Evolutionary conservation across 2,113 vertebrate species (phyloP).

Genomic region (Tetrao urogallus): DNA sequence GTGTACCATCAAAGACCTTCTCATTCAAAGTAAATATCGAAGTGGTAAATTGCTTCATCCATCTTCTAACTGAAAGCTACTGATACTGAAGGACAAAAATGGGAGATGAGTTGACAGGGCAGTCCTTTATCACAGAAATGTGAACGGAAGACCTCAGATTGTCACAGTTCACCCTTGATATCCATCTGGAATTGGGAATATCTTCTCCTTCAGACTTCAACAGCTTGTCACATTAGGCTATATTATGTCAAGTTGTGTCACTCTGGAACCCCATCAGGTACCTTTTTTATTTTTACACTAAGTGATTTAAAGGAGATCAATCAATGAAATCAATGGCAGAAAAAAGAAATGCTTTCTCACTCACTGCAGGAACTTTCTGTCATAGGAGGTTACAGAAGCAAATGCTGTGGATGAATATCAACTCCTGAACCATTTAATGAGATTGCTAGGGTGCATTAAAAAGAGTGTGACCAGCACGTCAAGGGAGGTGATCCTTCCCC

Average conservation of each 20-base stretch:
- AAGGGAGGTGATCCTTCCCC: too few species aligned
- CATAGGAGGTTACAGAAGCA: background rate
- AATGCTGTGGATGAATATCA: background rate
- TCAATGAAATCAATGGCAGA: conserved; percentile 54
- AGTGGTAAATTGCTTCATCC: background rate
- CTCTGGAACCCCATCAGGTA: background rate
- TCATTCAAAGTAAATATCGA: background rate
- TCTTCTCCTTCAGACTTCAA: background rate
- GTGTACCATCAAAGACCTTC: background rate
- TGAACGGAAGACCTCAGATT: background rate
- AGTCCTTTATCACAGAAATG: background rate
- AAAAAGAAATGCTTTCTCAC: background rate
- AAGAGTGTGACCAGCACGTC: too few species aligned
- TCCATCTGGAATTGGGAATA: background rate
- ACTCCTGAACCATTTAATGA: background rate
- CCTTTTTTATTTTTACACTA: background rate
- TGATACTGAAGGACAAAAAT: background rate
- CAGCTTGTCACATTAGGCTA: background rate
- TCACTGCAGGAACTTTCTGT: conserved; percentile 15
- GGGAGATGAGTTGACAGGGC: background rate
- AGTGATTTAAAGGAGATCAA: conserved; percentile 26
- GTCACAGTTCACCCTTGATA: background rate
- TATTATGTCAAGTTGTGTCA: background rate
- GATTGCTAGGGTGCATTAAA: background rate
- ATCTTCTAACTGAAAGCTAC: background rate